A percentile compares a stretch with the other conserved stretches of the same genome.
Conservation (phyloP, 2,797 vertebrate genomes). For the Champsocephalus esox region DNA sequence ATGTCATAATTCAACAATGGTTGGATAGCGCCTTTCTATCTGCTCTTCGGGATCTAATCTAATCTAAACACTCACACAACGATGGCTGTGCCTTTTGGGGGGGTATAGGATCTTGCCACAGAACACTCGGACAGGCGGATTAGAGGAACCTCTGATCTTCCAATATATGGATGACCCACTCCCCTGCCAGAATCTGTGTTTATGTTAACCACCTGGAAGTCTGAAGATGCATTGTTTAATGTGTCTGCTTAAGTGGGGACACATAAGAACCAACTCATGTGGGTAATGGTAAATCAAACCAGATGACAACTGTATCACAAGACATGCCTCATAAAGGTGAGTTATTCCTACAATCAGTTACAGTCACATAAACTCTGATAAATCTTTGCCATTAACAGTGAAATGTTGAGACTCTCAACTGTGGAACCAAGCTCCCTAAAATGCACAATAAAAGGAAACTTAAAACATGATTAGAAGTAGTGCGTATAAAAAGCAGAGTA, state of each 20-base stretch:
- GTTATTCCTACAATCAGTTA: conserved; percentile 32
- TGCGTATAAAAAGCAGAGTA: conserved; percentile 47
- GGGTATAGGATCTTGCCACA: no score
- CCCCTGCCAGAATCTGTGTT: not conserved
- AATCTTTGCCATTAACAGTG: conserved; percentile 26
- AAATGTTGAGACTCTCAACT: conserved; percentile 18
- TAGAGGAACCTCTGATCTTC: no score
- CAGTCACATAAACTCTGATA: conserved; percentile 19
- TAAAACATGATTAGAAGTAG: conserved; percentile 55
- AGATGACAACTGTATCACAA: conserved; percentile 42
- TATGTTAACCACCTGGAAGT: not conserved
- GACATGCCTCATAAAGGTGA: conserved; percentile 40
- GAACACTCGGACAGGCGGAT: no score
- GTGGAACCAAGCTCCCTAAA: conserved; percentile 32
- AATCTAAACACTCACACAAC: no score
- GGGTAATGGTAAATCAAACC: conserved; percentile 41
- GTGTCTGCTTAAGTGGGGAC: not conserved
- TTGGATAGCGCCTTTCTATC: no score
- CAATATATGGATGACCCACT: no score
- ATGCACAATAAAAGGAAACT: conserved; percentile 47
- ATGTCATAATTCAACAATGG: no score
- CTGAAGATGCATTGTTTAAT: not conserved
- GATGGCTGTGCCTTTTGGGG: no score
- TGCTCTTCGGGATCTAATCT: no score
- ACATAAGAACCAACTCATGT: conserved; percentile 16